Percentiles rank a stretch among this genome's conserved stretches.
Conservation (phyloP, 2,797 vertebrate species). For the Mormyrops attenuatus region DNA sequence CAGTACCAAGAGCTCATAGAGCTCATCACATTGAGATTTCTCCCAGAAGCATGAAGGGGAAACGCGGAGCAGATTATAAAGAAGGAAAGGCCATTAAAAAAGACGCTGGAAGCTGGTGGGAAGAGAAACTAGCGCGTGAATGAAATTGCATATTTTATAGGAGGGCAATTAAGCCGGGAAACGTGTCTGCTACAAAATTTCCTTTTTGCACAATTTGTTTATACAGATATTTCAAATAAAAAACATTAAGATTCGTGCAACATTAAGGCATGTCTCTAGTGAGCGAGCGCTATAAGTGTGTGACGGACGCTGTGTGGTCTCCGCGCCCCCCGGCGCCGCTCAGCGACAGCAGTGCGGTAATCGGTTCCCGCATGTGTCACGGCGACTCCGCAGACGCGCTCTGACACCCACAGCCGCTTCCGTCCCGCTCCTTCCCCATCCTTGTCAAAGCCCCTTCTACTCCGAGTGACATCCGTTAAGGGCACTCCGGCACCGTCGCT, state of each 20-base stretch:
- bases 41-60: slow-evolving; percentile 14
- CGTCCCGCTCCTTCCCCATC: background rate
- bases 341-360: background rate
- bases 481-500: slow-evolving; percentile 43
- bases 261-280: background rate
- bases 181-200: background rate
- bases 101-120: slow-evolving; percentile 22
- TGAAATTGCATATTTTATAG: slow-evolving; percentile 19
- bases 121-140: slow-evolving; percentile 19
- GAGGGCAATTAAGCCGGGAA: slow-evolving; percentile 15
- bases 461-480: slow-evolving; percentile 55
- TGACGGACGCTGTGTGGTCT: background rate
- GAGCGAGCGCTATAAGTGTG: too few species aligned
- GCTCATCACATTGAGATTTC: slow-evolving; percentile 22
- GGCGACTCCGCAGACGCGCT: slow-evolving; percentile 16
- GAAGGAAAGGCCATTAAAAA: background rate
- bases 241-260: background rate
- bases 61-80: slow-evolving; percentile 11
- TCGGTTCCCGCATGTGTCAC: background rate
- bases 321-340: background rate
- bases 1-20: slow-evolving; percentile 21
- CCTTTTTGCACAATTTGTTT: background rate
- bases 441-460: slow-evolving; percentile 50
- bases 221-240: background rate
- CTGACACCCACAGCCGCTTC: slow-evolving; percentile 24